A percentile compares a stretch with the other conserved stretches of the same genome.
phyloP scores from a whole-genome alignment of 2,113 vertebrate genomes.

The Anguilla japonica region DNA sequence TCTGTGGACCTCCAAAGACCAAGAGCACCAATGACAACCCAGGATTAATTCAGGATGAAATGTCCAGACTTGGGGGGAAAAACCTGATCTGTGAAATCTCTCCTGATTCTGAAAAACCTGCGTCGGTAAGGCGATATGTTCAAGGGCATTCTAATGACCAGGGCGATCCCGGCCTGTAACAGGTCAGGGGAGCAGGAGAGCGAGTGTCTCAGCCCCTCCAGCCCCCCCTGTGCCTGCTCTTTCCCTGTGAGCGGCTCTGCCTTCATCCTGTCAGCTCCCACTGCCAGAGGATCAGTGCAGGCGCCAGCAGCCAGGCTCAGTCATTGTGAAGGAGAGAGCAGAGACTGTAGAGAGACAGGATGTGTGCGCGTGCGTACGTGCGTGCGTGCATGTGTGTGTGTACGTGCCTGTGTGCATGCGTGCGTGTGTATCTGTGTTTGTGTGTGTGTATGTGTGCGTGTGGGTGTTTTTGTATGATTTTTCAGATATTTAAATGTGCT shows the following conservation, averaged over 20 bases:
- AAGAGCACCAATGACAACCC: neutral
- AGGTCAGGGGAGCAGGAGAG: neutral
- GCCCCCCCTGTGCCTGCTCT: neutral
- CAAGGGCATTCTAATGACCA: neutral
- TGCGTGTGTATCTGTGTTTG: too few relatives aligned
- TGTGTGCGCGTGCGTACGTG: too few relatives aligned
- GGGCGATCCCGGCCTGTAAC: neutral
- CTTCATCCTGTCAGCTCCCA: neutral
- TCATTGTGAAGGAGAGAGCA: too few relatives aligned
- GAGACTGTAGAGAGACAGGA: too few relatives aligned
- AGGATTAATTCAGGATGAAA: neutral
- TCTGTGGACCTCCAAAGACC: neutral
- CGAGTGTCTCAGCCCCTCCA: neutral
- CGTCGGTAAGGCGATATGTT: neutral
- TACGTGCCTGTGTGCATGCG: too few relatives aligned
- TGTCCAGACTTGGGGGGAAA: neutral
- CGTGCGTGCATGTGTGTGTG: too few relatives aligned
- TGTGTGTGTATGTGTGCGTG: too few relatives aligned
- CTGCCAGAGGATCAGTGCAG: neutral
- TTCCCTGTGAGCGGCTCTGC: neutral
- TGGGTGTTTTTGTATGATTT: too few relatives aligned
- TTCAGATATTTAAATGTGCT: too few relatives aligned
- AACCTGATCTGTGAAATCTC: neutral
- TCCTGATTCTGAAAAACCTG: neutral
- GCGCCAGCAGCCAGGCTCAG: too few relatives aligned